phyloP scores from a whole-genome alignment of 2,797 vertebrate species.

The Garrulus glandarius region DNA sequence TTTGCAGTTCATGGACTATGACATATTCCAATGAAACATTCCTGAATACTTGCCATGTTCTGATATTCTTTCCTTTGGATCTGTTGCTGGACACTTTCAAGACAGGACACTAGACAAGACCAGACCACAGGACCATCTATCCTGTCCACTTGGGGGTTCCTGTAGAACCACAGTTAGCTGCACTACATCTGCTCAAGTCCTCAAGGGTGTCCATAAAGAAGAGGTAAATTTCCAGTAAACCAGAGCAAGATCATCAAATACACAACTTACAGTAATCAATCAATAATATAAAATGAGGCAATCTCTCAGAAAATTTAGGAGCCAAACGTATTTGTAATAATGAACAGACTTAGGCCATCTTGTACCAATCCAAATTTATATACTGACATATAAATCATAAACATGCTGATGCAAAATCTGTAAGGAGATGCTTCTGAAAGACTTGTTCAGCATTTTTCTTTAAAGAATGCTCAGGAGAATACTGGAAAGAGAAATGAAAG shows the following conservation, averaged over 20 bases:
- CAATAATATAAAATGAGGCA: background rate
- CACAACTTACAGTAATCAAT: background rate
- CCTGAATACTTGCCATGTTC: background rate
- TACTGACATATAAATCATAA: background rate
- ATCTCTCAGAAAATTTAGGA: background rate
- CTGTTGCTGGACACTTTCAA: background rate
- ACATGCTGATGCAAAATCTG: background rate
- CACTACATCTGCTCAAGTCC: background rate
- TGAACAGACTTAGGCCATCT: background rate
- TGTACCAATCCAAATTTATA: background rate
- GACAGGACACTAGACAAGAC: background rate
- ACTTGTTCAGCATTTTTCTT: background rate
- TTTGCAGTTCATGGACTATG: background rate
- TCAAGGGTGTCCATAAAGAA: background rate
- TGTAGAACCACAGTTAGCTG: background rate
- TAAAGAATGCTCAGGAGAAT: background rate
- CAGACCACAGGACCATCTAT: background rate
- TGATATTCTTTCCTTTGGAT: background rate
- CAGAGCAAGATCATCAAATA: background rate
- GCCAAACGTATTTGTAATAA: background rate
- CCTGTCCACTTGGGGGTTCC: background rate
- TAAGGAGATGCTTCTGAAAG: background rate
- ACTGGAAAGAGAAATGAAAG: background rate
- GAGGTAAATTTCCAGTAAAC: background rate
- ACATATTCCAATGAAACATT: background rate